Evolutionary conservation across 2,888 invertebrate species (phyloP).

Genomic region (Oxycera nigricornis): DNA sequence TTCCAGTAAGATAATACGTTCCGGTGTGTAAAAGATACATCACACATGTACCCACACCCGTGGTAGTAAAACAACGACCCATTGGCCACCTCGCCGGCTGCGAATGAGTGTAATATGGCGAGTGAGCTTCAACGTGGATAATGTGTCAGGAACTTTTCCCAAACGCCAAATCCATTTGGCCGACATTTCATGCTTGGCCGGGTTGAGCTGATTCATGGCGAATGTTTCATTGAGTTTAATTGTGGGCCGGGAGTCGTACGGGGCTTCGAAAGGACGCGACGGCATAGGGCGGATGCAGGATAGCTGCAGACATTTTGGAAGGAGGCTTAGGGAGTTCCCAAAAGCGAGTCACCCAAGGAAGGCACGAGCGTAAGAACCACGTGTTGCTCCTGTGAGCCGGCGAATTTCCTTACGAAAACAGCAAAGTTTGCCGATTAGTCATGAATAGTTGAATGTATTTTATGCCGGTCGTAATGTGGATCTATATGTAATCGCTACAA

Average conservation of each 20-base stretch:
- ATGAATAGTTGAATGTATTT: no score
- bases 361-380: background rate
- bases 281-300: background rate
- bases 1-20: conserved; percentile 8
- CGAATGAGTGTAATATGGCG: background rate
- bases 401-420: no score
- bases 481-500: no score
- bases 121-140: conserved; percentile 13
- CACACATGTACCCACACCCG: background rate
- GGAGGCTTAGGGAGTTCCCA: background rate
- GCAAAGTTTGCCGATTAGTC: no score
- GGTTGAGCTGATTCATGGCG: conserved; percentile 4
- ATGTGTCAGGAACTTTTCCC: conserved; percentile 36
- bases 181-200: background rate
- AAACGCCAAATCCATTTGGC: conserved; percentile 1
- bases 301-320: background rate
- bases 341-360: background rate
- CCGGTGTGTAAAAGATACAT: conserved; percentile 19
- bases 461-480: no score
- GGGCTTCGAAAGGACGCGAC: background rate
- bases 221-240: background rate
- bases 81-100: conserved; percentile 9
- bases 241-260: background rate
- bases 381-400: no score
- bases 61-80: conserved; percentile 25